A percentile compares a stretch with the other conserved stretches of the same genome.
Conservation (phyloP, 2,113 vertebrate species). For the Odontophorus gujanensis region DNA sequence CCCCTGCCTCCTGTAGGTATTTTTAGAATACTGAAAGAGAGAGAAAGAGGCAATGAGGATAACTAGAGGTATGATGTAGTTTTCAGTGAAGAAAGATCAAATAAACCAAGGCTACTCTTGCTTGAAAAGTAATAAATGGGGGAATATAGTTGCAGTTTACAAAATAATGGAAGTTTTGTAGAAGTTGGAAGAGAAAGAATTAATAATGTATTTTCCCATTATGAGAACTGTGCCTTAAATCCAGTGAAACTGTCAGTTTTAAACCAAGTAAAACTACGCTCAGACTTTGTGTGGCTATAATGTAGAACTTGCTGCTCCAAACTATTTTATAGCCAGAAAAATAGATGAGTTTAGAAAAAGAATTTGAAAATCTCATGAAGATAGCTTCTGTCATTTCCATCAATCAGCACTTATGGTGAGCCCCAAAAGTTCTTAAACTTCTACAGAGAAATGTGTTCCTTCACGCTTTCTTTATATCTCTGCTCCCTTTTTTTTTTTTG, state of each 20-base stretch:
- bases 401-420: accelerated
- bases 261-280: background rate
- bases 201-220: background rate
- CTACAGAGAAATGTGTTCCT: background rate
- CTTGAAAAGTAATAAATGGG: background rate
- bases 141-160: background rate
- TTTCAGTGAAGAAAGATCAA: background rate
- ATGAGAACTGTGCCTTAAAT: background rate
- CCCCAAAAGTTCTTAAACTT: background rate
- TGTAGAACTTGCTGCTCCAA: background rate
- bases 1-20: background rate
- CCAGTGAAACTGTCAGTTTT: background rate
- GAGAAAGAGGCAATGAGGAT: background rate
- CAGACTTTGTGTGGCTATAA: background rate
- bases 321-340: background rate
- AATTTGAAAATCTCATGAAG: background rate
- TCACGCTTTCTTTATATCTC: background rate
- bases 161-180: background rate
- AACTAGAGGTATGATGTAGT: background rate
- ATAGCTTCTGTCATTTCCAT: background rate
- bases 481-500: background rate
- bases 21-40: background rate
- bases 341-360: background rate
- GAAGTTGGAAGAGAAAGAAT: background rate
- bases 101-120: background rate